Conservation (phyloP, 2,797 vertebrate genomes). For the Acanthurus tractus region DNA sequence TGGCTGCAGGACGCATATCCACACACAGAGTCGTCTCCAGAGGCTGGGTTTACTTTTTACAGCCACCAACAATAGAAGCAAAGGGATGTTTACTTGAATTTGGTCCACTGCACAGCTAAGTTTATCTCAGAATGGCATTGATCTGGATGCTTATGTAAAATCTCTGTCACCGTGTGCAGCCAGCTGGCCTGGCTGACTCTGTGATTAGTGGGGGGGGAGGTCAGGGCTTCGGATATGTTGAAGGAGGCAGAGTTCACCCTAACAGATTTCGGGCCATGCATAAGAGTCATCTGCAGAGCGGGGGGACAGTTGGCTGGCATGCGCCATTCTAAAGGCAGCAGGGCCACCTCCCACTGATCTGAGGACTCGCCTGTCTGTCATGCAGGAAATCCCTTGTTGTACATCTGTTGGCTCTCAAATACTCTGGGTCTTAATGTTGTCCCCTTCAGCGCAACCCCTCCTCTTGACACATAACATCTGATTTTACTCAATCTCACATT, state of each 20-base stretch:
- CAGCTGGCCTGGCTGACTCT: constrained; percentile 54
- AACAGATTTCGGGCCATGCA: constrained; percentile 56
- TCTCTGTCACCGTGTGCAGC: constrained; percentile 53
- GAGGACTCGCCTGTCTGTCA: constrained; percentile 45
- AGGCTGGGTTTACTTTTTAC: constrained; percentile 61
- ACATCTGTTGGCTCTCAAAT: constrained; percentile 69
- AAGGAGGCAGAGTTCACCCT: constrained; percentile 49
- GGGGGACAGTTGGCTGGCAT: constrained; percentile 75
- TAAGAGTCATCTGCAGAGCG: constrained; percentile 75
- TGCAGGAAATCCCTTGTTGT: constrained; percentile 54
- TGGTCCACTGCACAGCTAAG: constrained; percentile 49
- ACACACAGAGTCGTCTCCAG: constrained; percentile 56
- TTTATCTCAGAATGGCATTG: constrained; percentile 62
- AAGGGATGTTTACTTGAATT: constrained; percentile 70
- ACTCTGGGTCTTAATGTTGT: constrained; percentile 32
- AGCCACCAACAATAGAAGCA: constrained; percentile 70
- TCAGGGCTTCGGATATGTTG: constrained; percentile 37
- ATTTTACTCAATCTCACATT: constrained; percentile 42
- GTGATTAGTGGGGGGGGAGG: constrained; percentile 40
- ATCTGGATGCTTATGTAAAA: constrained; percentile 63
- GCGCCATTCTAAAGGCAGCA: constrained; percentile 48
- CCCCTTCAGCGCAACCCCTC: constrained; percentile 19
- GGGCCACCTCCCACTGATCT: constrained; percentile 58
- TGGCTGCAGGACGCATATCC: constrained; percentile 67
- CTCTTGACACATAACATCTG: constrained; percentile 47